phyloP scores from a whole-genome alignment of 2,797 vertebrate genomes.

The Antennarius maculatus region DNA sequence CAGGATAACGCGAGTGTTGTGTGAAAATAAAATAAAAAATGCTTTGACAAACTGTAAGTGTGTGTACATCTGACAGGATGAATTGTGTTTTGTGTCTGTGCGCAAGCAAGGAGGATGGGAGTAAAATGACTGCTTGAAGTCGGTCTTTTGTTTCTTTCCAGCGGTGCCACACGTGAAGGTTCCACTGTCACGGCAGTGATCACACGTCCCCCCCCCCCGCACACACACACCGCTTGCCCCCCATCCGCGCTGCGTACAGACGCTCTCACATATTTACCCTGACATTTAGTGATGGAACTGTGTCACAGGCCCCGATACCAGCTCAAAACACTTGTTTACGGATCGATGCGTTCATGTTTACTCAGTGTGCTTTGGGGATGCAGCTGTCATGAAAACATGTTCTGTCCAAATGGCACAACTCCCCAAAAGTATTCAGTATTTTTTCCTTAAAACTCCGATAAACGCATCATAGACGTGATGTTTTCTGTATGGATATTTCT shows the following conservation, averaged over 20 bases:
- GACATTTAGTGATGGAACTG: slow-evolving; percentile 28
- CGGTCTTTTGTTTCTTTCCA: slow-evolving; percentile 62
- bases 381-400: too few relatives aligned
- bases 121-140: slow-evolving; percentile 31
- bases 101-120: neutral
- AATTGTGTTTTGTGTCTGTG: neutral
- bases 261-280: slow-evolving; percentile 7
- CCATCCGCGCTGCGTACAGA: neutral
- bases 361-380: neutral
- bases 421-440: too few relatives aligned
- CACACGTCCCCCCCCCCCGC: neutral
- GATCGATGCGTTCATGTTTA: neutral
- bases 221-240: too few relatives aligned
- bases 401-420: too few relatives aligned
- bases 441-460: too few relatives aligned
- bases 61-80: slow-evolving; percentile 2
- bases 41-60: slow-evolving; percentile 15
- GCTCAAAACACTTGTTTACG: slow-evolving; percentile 31
- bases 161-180: slow-evolving; percentile 58
- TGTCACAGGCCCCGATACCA: slow-evolving; percentile 41
- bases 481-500: too few relatives aligned
- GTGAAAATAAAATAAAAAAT: neutral
- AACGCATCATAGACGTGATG: too few relatives aligned
- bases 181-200: slow-evolving; percentile 59
- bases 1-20: slow-evolving; percentile 15